Evolutionary conservation across 2,888 invertebrate genomes (phyloP).

Genomic region (Netelia inedita): DNA sequence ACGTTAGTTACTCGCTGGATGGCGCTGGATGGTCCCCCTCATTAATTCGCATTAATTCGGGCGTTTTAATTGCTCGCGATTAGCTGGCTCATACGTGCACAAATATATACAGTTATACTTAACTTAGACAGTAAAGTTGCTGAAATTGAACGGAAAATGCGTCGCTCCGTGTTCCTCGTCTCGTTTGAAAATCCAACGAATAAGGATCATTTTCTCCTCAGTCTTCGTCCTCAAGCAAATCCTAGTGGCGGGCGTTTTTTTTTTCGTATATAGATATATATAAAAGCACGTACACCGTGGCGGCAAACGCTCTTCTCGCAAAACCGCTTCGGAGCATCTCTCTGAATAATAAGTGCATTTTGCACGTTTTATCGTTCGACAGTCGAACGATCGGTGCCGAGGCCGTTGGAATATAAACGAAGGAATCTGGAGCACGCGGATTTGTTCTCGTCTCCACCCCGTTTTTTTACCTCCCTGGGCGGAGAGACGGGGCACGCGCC

Average conservation of each 20-base stretch:
- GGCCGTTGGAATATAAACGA: slow-evolving; percentile 69
- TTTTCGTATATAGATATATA: not conserved
- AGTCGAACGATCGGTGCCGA: slow-evolving; percentile 69
- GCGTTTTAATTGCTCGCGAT: slow-evolving; percentile 15
- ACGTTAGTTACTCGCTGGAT: slow-evolving; percentile 29
- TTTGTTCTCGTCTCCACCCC: slow-evolving; percentile 59
- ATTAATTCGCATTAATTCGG: slow-evolving; percentile 47
- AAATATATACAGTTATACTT: slow-evolving; percentile 11
- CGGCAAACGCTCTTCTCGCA: slow-evolving; percentile 44
- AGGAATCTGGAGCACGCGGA: slow-evolving; percentile 65
- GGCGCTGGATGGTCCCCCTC: slow-evolving; percentile 44
- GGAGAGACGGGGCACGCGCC: slow-evolving; percentile 43
- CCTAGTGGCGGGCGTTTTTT: slow-evolving; percentile 26
- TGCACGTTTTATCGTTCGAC: slow-evolving; percentile 69
- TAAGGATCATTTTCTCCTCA: slow-evolving; percentile 41
- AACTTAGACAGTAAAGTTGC: not conserved
- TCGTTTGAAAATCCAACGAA: not conserved
- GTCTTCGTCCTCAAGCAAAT: slow-evolving; percentile 28
- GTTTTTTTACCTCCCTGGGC: slow-evolving; percentile 42
- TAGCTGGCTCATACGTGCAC: slow-evolving; percentile 1
- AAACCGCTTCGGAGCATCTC: slow-evolving; percentile 56
- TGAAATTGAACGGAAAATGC: not conserved
- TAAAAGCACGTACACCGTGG: slow-evolving; percentile 33
- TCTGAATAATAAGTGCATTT: slow-evolving; percentile 69
- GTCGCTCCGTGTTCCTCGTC: not conserved